Conservation (phyloP, 2,797 vertebrate species). For the Parauchenoglanis ngamensis region DNA sequence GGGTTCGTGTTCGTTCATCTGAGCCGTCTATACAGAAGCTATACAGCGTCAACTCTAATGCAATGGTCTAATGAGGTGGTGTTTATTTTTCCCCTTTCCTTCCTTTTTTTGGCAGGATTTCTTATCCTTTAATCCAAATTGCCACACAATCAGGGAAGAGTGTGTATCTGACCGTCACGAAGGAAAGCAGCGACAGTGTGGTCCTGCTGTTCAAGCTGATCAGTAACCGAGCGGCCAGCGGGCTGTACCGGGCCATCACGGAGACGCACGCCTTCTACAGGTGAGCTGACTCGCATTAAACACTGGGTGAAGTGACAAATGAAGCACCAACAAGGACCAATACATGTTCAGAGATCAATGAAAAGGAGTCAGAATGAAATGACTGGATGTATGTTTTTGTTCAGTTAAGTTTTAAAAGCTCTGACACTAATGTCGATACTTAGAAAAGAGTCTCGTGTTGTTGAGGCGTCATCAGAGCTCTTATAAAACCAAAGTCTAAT, state of each 20-base stretch:
- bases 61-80: background rate
- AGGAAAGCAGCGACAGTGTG: constrained; percentile 90
- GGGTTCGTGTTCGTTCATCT: background rate
- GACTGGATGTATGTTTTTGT: background rate
- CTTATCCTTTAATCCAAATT: constrained; percentile 95
- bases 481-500: background rate
- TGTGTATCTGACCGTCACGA: constrained; percentile 92
- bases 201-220: constrained; percentile 96
- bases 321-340: background rate
- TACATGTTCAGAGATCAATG: background rate
- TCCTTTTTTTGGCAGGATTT: constrained; percentile 75
- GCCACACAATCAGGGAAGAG: constrained; percentile 98
- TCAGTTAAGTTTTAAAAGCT: too few species aligned
- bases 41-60: background rate
- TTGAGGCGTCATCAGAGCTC: background rate
- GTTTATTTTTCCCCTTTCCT: background rate
- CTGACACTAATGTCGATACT: background rate
- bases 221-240: constrained; percentile 94
- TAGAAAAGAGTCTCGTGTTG: background rate
- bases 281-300: constrained; percentile 65
- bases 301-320: background rate
- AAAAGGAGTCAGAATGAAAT: background rate
- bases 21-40: background rate
- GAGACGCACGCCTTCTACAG: constrained; percentile 99
- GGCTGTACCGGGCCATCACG: constrained; percentile 94